Evolutionary conservation across 2,113 vertebrate genomes (phyloP), one percentile per base, ranked within the genome.

Genomic region (Tyto alba): DNA sequence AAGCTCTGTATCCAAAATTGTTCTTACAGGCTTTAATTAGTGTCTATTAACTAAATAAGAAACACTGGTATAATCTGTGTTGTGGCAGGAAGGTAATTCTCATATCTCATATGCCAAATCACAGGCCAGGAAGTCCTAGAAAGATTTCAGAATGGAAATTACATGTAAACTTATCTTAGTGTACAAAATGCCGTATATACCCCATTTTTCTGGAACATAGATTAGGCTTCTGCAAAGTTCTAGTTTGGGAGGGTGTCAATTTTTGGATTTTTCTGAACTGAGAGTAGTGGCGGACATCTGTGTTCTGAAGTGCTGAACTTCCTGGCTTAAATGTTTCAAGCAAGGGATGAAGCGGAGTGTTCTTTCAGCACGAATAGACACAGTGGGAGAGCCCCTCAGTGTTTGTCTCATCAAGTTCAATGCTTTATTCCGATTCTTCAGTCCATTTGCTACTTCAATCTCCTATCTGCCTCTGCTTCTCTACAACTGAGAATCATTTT

Each of bases 161-260:
- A 63, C 6, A 45, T 1, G 3, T 21, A 50, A 85, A n/a, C 26
- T 81, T 67, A 19, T 18, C 81, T 71, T 50, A 43, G 34, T 47
- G 8, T 57, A 66, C 0, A 0, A 83, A 89, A 73, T 48, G 27
- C 34, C 13, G 21, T 27, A 15, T 13, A 26, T 62, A 36, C 3
- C 2, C 14, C 2, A 4, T 43, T 88, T 60, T 85, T 72, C 40
- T 72, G 67, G 18, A 93, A n/a, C 5, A 7, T 1, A 21, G n/a
- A 67, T 30, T 48, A 36, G 66, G 63, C 69, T 91, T 69, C 22
- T 76, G 22, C 20, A n/a, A 55, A 38, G 26, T 63, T 93, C 9
- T 56, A 11, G 36, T 47, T 67, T 63, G 32, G 13, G 30, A 78
- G 4, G 7, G 9, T 56, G 38, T 88, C 7, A 5, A 1, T 60